Conservation (phyloP, 2,113 vertebrate genomes). For the Scytalopus superciliaris region DNA sequence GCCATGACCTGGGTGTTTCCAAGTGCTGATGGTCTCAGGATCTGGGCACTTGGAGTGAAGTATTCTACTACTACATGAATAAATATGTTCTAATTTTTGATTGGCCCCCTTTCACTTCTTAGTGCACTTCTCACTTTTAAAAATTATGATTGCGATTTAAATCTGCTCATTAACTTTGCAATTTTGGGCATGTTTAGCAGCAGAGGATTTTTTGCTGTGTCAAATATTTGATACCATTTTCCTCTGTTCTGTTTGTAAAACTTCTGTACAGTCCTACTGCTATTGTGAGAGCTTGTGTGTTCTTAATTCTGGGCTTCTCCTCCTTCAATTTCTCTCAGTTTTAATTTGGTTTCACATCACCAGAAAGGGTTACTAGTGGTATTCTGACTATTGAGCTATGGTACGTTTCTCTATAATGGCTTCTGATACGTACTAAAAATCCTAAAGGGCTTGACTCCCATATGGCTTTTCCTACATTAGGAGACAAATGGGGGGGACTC, state of each 20-base stretch:
- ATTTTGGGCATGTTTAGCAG: not conserved
- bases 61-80: not conserved
- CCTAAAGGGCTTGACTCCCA: constrained; percentile 35
- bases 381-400: not conserved
- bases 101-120: not conserved
- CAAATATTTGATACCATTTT: not conserved
- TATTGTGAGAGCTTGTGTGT: not conserved
- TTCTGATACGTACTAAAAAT: not conserved
- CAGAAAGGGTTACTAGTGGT: not conserved
- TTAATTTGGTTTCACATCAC: not conserved
- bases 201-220: not conserved
- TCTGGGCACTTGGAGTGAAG: not conserved
- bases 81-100: not conserved
- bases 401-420: not conserved
- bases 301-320: not conserved
- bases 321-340: not conserved
- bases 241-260: not conserved
- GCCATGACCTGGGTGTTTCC: not conserved
- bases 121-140: not conserved
- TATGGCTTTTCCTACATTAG: constrained; percentile 35
- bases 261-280: rapidly evolving
- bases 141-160: not conserved
- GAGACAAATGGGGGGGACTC: constrained; percentile 23
- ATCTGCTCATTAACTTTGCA: not conserved
- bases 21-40: not conserved